Base-by-base conservation (phyloP, 2,797 vertebrate genomes). In the Lagodon rhomboides region DNA sequence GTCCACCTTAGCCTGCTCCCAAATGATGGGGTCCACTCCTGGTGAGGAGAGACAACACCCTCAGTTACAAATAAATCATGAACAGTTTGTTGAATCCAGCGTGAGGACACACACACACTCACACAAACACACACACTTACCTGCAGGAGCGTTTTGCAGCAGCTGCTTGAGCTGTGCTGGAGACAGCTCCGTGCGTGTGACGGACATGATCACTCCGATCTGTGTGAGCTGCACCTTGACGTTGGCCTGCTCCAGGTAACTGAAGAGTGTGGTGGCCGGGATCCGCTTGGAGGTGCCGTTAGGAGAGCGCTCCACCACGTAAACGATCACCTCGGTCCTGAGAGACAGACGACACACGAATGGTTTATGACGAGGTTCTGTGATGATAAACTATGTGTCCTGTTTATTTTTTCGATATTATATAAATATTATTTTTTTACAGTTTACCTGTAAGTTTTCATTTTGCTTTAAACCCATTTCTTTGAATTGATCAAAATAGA, bases 1-100 rank as follows among this genome's bases (percentile, higher is more conserved):
- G 91, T 99, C 98, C 84, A 98, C 98, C 91, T 99, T 99, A 38
- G 98, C 98, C 93, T 99, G 98, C 80, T 99, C 98, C 98, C 98
- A 99, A 86, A 99, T 99, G 78, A 99, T 99, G 56, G 97, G 97
- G 90, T 99, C 98, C 85, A 99, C 97, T 90, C 98, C 98, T 99
- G 71, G 18, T 77, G 83, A 27, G 60, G 43, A 73, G 79, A 63
- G 17, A 70, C 5, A 61, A 72, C 3, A 64, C 27, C 9, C 25
- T 76, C 18, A 41, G 30, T 44, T 22, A 41, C 12, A 56, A 22
- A 7, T 3, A 46, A 44, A 70, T 30, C 27, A 62, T 8, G 22
- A 0, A 17, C 13, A 25, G 7, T 22, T 7, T 25, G 11, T 22
- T 18, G 16, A 18, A 20, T 30, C 54, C 13, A 41, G 12, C 0